Evolutionary conservation across 2,113 vertebrate species (phyloP).

Genomic region (Limnothrissa miodon): DNA sequence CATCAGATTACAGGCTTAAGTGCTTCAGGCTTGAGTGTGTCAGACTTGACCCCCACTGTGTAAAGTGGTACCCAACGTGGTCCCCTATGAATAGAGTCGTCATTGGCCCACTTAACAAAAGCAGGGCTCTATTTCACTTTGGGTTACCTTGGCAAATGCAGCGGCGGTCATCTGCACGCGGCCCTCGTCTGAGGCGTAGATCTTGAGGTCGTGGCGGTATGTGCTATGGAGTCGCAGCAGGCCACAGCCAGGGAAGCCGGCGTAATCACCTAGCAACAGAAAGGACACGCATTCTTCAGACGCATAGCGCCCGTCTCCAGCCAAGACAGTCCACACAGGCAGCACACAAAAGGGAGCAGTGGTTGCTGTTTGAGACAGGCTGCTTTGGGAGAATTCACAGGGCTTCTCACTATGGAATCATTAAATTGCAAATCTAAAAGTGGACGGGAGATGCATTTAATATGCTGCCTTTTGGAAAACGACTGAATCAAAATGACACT

Average conservation of each 20-base stretch:
- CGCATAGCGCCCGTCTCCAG: neutral
- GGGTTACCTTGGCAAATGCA: slow-evolving; percentile 91
- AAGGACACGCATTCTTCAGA: neutral
- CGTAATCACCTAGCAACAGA: slow-evolving; percentile 83
- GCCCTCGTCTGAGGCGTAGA: slow-evolving; percentile 96
- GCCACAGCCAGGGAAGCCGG: slow-evolving; percentile 96
- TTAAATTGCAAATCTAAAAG: neutral
- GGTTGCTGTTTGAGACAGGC: neutral
- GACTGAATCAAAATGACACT: neutral
- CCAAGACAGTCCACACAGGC: neutral
- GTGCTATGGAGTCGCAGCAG: slow-evolving; percentile 95
- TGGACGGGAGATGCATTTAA: neutral
- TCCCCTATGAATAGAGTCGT: neutral
- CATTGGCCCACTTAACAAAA: neutral
- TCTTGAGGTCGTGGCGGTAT: slow-evolving; percentile 96
- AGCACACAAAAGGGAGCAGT: neutral
- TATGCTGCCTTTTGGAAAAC: neutral
- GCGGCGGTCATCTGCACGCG: slow-evolving; percentile 98
- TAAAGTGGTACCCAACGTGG: neutral
- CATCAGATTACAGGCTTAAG: neutral
- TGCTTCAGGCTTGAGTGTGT: neutral
- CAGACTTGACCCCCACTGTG: neutral
- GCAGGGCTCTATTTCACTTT: neutral
- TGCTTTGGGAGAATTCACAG: neutral
- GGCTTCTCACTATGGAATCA: neutral